Evolutionary conservation across 2,888 invertebrate species (phyloP).

Genomic region (Hemicrepidius hirtus): DNA sequence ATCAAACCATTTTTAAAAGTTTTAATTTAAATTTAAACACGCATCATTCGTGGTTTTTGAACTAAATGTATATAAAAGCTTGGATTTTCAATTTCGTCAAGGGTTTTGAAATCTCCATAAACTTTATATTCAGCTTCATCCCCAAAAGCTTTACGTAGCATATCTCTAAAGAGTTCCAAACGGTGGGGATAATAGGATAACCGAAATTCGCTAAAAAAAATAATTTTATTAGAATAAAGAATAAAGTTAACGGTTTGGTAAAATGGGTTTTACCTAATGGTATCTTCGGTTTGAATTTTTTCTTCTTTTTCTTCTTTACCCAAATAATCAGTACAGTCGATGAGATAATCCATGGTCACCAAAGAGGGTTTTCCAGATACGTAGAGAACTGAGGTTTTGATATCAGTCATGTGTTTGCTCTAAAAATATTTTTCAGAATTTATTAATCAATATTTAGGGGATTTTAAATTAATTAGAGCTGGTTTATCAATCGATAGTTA

Average conservation of each 20-base stretch:
- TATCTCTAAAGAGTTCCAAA: conserved; percentile 80
- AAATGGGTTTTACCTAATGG: conserved; percentile 27
- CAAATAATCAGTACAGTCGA: conserved; percentile 70
- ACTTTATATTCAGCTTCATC: conserved; percentile 79
- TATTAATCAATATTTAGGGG: background rate
- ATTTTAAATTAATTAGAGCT: background rate
- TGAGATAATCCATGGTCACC: conserved; percentile 88
- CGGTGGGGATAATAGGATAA: conserved; percentile 92
- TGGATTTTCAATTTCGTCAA: conserved; percentile 79
- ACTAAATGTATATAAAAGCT: conserved; percentile 91
- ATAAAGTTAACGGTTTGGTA: background rate
- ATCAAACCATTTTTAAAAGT: background rate
- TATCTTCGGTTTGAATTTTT: conserved; percentile 14
- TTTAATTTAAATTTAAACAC: conserved; percentile 14
- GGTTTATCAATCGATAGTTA: no score
- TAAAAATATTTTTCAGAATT: conserved; percentile 68
- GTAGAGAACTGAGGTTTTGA: conserved; percentile 89
- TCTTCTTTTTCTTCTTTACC: conserved; percentile 26
- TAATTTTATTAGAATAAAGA: conserved; percentile 38
- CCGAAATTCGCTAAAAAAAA: conserved; percentile 82
- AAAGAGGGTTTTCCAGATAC: conserved; percentile 85
- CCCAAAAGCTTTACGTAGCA: conserved; percentile 84
- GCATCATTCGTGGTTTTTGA: conserved; percentile 74
- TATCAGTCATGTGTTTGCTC: conserved; percentile 88
- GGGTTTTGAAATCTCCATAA: conserved; percentile 87